These are phyloP conservation scores for Drosophila dives DNA, from an alignment of 2,888 invertebrate genomes.

Conservation along the genomic window DNA sequence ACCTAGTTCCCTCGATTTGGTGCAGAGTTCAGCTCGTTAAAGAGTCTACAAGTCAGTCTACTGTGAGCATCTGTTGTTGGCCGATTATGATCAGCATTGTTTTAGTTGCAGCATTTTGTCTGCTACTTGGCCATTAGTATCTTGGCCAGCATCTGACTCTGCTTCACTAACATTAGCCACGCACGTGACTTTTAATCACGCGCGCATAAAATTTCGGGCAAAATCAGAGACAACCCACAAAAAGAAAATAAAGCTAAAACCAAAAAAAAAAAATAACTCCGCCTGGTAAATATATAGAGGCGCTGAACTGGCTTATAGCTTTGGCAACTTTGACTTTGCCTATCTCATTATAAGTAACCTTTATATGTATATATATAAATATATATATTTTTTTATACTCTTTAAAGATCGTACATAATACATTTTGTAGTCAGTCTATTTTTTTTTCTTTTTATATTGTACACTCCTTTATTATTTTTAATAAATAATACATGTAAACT, in stretches of 20 bases:
- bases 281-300: slow-evolving; percentile 56
- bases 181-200: slow-evolving; percentile 82
- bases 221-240: slow-evolving; percentile 43
- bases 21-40: slow-evolving; percentile 63
- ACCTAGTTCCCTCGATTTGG: slow-evolving; percentile 34
- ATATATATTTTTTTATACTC: slow-evolving; percentile 1
- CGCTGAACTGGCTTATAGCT: slow-evolving; percentile 60
- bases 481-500: neutral
- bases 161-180: slow-evolving; percentile 53
- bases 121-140: slow-evolving; percentile 62
- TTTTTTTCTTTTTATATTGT: neutral
- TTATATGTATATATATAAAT: neutral
- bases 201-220: slow-evolving; percentile 70
- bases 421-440: neutral
- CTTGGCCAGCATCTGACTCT: slow-evolving; percentile 42
- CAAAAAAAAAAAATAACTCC: slow-evolving; percentile 13
- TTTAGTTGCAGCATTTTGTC: slow-evolving; percentile 49
- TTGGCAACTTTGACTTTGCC: slow-evolving; percentile 44
- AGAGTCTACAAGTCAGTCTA: slow-evolving; percentile 18
- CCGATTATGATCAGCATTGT: slow-evolving; percentile 76
- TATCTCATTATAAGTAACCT: slow-evolving; percentile 46
- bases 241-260: neutral
- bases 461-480: neutral
- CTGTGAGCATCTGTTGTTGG: slow-evolving; percentile 54
- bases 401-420: neutral